Evolutionary conservation across 2,797 vertebrate genomes (phyloP).

Genomic region (Coregonus sp.): DNA sequence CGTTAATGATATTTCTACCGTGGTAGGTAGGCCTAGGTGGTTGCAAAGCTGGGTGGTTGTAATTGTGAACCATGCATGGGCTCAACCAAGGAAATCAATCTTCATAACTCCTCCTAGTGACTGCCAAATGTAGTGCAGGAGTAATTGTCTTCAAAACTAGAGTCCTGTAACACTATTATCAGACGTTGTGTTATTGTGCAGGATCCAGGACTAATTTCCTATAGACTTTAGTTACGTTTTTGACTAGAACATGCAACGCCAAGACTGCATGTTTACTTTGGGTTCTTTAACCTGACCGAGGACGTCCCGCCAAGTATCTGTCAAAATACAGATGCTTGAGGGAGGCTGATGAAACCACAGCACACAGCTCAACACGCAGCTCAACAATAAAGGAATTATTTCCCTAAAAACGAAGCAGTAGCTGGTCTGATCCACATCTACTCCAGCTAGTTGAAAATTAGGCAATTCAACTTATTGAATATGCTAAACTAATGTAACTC

Average conservation of each 20-base stretch:
- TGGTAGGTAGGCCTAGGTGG: not conserved
- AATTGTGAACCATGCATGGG: constrained; percentile 2
- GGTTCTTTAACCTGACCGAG: constrained; percentile 4
- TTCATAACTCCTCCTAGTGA: constrained; percentile 72
- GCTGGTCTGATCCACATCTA: constrained; percentile 31
- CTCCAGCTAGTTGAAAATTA: constrained; percentile 14
- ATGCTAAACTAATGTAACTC: constrained; percentile 16
- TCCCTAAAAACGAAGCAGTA: constrained; percentile 42
- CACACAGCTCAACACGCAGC: constrained; percentile 36
- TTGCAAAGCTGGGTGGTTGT: not conserved
- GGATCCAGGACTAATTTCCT: not conserved
- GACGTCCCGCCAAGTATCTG: constrained; percentile 48
- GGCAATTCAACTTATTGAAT: constrained; percentile 22
- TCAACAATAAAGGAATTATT: constrained; percentile 46
- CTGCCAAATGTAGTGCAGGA: constrained; percentile 45
- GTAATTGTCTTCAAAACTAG: not conserved
- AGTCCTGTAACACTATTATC: not conserved
- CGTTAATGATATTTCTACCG: not conserved
- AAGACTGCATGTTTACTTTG: not conserved
- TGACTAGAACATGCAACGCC: not conserved
- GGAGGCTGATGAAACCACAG: constrained; percentile 46
- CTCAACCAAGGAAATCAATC: constrained; percentile 13
- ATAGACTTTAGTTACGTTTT: not conserved
- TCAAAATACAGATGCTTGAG: constrained; percentile 44
- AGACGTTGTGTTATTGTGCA: not conserved